These are phyloP conservation scores for Ictalurus punctatus DNA, from an alignment of 2,113 vertebrate genomes.

Conservation along the genomic window DNA sequence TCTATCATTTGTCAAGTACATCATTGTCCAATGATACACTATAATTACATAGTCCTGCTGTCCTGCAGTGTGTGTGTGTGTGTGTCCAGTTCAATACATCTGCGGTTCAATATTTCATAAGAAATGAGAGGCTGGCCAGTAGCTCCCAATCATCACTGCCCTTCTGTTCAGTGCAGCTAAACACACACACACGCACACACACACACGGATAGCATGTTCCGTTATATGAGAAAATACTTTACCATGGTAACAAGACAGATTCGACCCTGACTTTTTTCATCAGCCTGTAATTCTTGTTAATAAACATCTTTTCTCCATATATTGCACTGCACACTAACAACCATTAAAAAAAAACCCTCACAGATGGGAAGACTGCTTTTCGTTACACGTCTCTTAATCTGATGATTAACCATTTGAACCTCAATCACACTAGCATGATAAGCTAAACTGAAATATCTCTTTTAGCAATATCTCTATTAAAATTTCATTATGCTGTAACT, in stretches of 20 bases:
- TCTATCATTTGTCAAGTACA: constrained; percentile 17
- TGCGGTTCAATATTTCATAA: constrained; percentile 20
- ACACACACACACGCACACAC: constrained; percentile 13
- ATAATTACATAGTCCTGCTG: neutral
- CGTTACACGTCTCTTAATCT: neutral
- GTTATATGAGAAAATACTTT: constrained; percentile 49
- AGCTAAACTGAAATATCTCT: neutral
- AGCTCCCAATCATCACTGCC: constrained; percentile 37
- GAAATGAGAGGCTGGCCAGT: constrained; percentile 20
- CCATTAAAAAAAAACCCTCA: neutral
- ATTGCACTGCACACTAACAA: constrained; percentile 5
- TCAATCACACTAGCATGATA: neutral
- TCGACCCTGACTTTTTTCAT: constrained; percentile 47
- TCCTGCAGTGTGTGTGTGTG: constrained; percentile 8
- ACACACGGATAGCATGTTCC: neutral
- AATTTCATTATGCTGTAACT: neutral
- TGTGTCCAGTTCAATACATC: neutral
- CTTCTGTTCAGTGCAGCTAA: constrained; percentile 27
- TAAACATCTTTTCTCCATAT: constrained; percentile 33
- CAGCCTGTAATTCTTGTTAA: constrained; percentile 43
- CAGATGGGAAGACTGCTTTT: neutral
- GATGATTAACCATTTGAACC: neutral
- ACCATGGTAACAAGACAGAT: constrained; percentile 47
- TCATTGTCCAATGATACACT: constrained; percentile 1
- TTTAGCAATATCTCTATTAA: neutral